Evolutionary conservation across 2,797 vertebrate species (phyloP).

Genomic region (Falco berigora): DNA sequence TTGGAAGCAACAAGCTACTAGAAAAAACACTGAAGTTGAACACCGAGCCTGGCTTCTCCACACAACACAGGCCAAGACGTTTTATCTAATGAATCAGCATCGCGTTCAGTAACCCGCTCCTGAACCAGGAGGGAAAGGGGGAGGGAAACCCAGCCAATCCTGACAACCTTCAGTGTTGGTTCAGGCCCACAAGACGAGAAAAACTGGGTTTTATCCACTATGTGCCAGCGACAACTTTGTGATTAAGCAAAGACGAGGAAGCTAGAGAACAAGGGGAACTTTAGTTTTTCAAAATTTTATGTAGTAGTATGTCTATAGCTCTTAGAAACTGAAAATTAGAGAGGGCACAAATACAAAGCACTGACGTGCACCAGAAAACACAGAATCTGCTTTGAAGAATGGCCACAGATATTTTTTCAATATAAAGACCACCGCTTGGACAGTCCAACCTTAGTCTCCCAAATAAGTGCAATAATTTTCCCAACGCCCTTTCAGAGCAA

Average conservation of each 20-base stretch:
- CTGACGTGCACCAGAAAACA: not conserved
- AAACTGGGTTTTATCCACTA: not conserved
- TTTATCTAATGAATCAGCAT: not conserved
- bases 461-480: not conserved
- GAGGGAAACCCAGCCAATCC: not conserved
- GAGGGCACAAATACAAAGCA: not conserved
- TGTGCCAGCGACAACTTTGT: not conserved
- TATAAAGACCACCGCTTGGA: not conserved
- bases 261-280: not conserved
- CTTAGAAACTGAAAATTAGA: no score
- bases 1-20: not conserved
- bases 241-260: not conserved
- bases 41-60: not conserved
- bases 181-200: not conserved
- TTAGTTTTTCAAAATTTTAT: fast-evolving
- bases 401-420: not conserved
- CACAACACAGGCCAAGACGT: not conserved
- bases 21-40: not conserved
- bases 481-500: not conserved
- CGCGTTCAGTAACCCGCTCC: not conserved
- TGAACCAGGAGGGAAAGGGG: not conserved
- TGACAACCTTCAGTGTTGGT: not conserved
- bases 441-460: not conserved
- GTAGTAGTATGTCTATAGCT: not conserved
- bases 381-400: fast-evolving